Evolutionary conservation across 2,797 vertebrate species (phyloP), one percentile per base, ranked within the genome.

Genomic region (Syngnathus rostellatus): DNA sequence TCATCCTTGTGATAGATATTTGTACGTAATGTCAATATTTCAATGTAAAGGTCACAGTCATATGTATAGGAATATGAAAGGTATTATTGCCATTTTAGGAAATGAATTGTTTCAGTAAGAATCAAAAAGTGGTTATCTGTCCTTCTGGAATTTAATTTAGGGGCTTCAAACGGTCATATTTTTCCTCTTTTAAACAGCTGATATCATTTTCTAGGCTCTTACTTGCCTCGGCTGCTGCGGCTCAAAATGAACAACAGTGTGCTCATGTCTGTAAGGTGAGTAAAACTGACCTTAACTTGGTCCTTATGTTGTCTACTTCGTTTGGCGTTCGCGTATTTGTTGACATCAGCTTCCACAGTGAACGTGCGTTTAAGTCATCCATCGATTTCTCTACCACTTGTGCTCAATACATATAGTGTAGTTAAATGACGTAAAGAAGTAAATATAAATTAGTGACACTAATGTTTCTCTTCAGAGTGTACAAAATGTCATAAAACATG

Each of bases 211-310:
- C 12, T 78, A 99, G 97, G 95, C 86, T 67, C 82, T 70, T 90
- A 91, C 88, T 88, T 98, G 78, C 96, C 96, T 75, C 93, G 83
- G 66, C 91, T 99, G 78, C 83, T 81, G 76, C 89, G 94, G 37
- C 88, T 99, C 85, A 98, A 93, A 90, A 64, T 99, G 89, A 98
- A 92, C 71, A 93, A 94, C 85, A 99, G 97, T 79, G 67, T 87
- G 63, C 92, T 99, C 68, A 67, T 72, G 57, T 97, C 96, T 69
- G 86, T 96, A 71, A 92, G 96, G 97, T 99, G 89, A 92, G 92
- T 60, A 2, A 64, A 50, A 72, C 7, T 64, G 25, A 76, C 40
- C 60, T 23, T 25, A 17, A 59, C 19, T 12, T 10, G 0, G 21
- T 60, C 1, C 9, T 57, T 7, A 68, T 46, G 21, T 63, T 63